These are phyloP conservation scores for Synergus japonicus DNA, from an alignment of 2,888 invertebrate species.

Conservation along the genomic window DNA sequence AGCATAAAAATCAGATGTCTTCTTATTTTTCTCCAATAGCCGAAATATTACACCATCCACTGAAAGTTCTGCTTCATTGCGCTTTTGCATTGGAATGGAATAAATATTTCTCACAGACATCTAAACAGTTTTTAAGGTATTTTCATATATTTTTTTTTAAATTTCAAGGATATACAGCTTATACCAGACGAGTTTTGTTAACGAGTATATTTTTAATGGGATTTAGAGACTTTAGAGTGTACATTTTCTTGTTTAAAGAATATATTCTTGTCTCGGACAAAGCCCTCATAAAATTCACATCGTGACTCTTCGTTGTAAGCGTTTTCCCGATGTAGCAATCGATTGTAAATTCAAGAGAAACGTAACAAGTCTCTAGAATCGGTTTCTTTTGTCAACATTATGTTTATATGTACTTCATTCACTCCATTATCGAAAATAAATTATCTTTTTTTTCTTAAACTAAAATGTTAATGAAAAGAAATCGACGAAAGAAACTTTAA, in stretches of 20 bases:
- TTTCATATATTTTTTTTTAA: too few species aligned
- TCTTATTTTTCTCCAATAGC: conserved; percentile 18
- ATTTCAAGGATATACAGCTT: not conserved
- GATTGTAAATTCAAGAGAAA: too few species aligned
- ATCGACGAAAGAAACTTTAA: too few species aligned
- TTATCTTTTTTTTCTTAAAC: too few species aligned
- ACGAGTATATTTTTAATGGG: not conserved
- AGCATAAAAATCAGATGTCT: conserved; percentile 39
- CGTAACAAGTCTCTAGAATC: too few species aligned
- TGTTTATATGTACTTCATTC: too few species aligned
- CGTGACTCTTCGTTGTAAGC: conserved; percentile 44
- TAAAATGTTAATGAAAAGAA: too few species aligned
- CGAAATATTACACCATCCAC: conserved; percentile 22
- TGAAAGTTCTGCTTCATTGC: conserved; percentile 31
- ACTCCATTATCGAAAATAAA: too few species aligned
- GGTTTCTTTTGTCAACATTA: too few species aligned
- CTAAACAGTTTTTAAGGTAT: too few species aligned
- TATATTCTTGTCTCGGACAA: conserved; percentile 39
- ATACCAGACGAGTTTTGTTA: too few species aligned
- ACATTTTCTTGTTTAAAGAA: conserved; percentile 5
- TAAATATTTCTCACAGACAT: not conserved
- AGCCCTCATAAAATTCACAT: conserved; percentile 34
- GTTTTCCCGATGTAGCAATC: conserved; percentile 46
- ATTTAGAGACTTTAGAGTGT: not conserved
- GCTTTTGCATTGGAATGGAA: conserved; percentile 13